These are phyloP conservation scores for Aurelia coerulea DNA, from an alignment of 30 jellyfish, hydroid and myxozoan genomes.

Conservation along the genomic window DNA sequence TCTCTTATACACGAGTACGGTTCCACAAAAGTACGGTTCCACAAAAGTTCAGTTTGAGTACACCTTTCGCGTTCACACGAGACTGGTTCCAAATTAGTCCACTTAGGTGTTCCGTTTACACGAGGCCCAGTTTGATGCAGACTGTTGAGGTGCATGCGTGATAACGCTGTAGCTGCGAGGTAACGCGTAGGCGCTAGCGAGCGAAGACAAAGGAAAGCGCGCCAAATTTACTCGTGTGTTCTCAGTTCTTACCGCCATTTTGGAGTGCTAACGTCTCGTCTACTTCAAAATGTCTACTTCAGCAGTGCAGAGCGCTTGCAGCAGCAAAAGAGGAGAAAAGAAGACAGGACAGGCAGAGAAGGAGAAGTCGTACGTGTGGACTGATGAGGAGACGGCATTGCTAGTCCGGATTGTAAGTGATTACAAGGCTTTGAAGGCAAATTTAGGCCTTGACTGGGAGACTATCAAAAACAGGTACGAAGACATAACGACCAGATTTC, in stretches of 20 bases:
- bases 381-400: conserved; percentile 48
- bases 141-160: too few relatives aligned
- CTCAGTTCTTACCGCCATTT: too few relatives aligned
- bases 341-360: not conserved
- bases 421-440: conserved; percentile 12
- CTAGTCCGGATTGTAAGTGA: conserved; percentile 1
- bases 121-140: too few relatives aligned
- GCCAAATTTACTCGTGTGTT: too few relatives aligned
- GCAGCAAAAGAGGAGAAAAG: not conserved
- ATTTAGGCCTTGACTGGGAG: conserved; percentile 41
- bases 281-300: too few relatives aligned
- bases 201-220: too few relatives aligned
- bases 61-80: not conserved
- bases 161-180: too few relatives aligned
- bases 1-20: too few relatives aligned
- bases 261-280: too few relatives aligned
- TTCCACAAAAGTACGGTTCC: conserved; percentile 2
- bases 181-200: too few relatives aligned
- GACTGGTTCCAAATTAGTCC: too few relatives aligned
- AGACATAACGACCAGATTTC: not conserved
- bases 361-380: conserved; percentile 20
- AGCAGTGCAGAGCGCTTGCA: not conserved
- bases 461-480: conserved; percentile 12
- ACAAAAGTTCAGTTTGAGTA: conserved; percentile 9
- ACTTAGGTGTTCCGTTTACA: not conserved